These are phyloP conservation scores for Sparidentex hasta DNA, from an alignment of 2,797 vertebrate genomes.

Conservation along the genomic window DNA sequence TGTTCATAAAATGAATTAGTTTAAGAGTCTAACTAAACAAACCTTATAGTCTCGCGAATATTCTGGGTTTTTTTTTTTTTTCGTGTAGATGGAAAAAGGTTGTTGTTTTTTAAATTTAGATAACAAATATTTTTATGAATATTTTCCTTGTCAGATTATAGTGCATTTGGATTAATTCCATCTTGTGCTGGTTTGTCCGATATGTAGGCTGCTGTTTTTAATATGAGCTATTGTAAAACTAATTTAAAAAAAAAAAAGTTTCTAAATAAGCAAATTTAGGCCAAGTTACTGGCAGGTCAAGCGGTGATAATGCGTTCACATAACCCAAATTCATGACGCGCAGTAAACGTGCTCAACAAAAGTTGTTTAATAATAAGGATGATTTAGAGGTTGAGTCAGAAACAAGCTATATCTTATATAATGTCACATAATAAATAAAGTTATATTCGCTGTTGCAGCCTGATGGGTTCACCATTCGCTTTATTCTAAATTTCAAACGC, in stretches of 20 bases:
- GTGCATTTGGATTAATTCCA: neutral
- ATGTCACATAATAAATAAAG: slow-evolving; percentile 13
- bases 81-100: neutral
- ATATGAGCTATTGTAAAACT: slow-evolving; percentile 9
- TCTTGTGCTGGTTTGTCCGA: neutral
- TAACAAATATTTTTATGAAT: neutral
- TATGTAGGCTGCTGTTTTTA: neutral
- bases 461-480: neutral
- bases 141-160: neutral
- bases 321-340: slow-evolving; percentile 39
- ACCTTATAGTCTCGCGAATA: neutral
- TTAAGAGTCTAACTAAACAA: neutral
- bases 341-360: slow-evolving; percentile 21
- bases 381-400: slow-evolving; percentile 7
- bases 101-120: no score
- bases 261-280: slow-evolving; percentile 74
- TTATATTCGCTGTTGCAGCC: neutral
- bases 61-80: no score
- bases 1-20: neutral
- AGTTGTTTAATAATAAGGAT: slow-evolving; percentile 16
- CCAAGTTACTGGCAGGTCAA: slow-evolving; percentile 67
- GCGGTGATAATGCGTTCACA: slow-evolving; percentile 63
- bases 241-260: slow-evolving; percentile 11
- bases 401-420: slow-evolving; percentile 1
- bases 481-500: slow-evolving; percentile 10